Base-by-base conservation (phyloP, 2,888 invertebrate species). In the Campoplex nolae region DNA sequence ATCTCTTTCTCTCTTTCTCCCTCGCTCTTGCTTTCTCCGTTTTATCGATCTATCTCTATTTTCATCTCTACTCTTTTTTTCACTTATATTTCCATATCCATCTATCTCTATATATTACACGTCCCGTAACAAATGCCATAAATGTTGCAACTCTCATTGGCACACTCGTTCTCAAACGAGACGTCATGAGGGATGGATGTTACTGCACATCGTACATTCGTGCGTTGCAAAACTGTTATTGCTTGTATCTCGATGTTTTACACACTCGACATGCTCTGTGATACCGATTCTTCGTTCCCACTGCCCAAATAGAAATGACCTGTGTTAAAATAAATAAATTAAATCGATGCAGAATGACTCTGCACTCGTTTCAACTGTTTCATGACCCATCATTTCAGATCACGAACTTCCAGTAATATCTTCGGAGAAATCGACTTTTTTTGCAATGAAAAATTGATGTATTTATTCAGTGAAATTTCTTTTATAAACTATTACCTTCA, bases 111-210 rank as follows among this genome's bases (percentile, higher is more conserved):
- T 45, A 23, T 35, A 67, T 45, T 68, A 16, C 28, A 23, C 56
- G 56, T 45, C 35, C 45, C 68, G 68, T 68, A 48, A 77, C 87
- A 88, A 87, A 87, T 88, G 84, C 88, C 85, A 88, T 89, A 86
- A 89, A 89, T 88, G 87, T 88, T 88, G 85, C 71, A 81, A 68
- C 85, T 84, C 82, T 89, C 87, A 85, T 88, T 86, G 88, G 86
- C 82, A 88, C 81, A 83, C 81, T 79, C 70, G 84, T 73, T 87
- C 81, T 81, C 83, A 79, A 85, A 84, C 71, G 84, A 75, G 73
- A 62, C 84, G 82, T 84, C 88, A 84, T 48, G 83, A 78, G 56
- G 83, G 77, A 85, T 88, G 82, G 88, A 89, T 88, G 83, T 76
- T 78, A 88, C 84, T 79, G 79, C 75, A 28, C 45, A 79, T 80